A percentile compares a stretch with the other conserved stretches of the same genome.
phyloP scores from a whole-genome alignment of 2,888 invertebrate genomes.

The Agrochola macilenta region DNA sequence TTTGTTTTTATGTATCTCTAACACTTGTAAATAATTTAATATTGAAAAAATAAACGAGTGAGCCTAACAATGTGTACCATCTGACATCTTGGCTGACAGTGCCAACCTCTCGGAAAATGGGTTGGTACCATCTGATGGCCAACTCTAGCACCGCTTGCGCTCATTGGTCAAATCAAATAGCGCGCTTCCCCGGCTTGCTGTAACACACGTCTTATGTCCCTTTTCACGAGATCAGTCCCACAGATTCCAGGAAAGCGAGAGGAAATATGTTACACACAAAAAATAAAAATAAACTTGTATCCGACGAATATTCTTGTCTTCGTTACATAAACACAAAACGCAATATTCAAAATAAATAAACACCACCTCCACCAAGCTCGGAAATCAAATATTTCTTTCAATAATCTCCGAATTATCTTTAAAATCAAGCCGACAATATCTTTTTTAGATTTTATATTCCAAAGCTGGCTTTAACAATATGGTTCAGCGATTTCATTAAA shows the following conservation, averaged over 20 bases:
- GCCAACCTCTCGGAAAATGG: no score
- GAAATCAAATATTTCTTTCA: constrained; percentile 39
- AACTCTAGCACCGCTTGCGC: no score
- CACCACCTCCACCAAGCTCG: background rate
- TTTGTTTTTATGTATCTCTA: background rate
- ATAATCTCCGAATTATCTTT: constrained; percentile 47
- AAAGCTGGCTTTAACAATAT: constrained; percentile 33
- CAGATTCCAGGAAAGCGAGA: no score
- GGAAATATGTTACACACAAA: no score
- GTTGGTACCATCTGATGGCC: no score
- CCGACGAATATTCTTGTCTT: background rate
- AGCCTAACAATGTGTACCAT: no score
- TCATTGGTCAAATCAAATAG: no score
- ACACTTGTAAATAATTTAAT: background rate
- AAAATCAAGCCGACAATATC: constrained; percentile 44
- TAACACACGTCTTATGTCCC: no score
- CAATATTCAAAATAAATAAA: constrained; percentile 1
- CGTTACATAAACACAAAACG: background rate
- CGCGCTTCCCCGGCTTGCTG: no score
- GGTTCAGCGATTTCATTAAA: constrained; percentile 57
- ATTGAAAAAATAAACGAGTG: background rate
- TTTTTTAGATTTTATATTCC: constrained; percentile 41
- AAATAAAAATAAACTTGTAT: no score
- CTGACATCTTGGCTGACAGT: no score
- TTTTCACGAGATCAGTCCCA: no score